phyloP scores from a whole-genome alignment of 2,113 vertebrate species.

The Phalacrocorax brasilianus region DNA sequence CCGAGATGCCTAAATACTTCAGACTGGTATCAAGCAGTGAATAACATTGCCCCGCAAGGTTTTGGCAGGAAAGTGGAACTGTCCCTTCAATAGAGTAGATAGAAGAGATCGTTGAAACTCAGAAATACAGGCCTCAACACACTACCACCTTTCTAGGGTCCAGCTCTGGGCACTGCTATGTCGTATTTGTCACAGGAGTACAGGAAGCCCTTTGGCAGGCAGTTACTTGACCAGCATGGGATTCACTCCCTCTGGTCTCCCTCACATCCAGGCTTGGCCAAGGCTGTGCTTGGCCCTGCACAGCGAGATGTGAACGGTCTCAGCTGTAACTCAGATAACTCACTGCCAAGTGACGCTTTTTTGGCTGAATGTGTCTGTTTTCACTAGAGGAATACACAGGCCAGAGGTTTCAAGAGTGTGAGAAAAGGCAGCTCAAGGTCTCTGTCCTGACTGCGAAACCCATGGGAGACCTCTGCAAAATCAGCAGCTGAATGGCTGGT shows the following conservation, averaged over 20 bases:
- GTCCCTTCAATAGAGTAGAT: constrained; percentile 61
- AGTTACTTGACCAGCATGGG: not conserved
- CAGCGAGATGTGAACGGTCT: accelerated
- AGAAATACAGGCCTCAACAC: constrained; percentile 14
- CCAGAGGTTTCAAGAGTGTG: not conserved
- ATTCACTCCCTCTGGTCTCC: not conserved
- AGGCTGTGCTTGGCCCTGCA: not conserved
- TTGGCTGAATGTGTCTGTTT: not conserved
- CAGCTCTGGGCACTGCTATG: accelerated
- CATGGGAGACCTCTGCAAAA: not conserved
- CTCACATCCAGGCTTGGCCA: not conserved
- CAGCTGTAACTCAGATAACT: not conserved
- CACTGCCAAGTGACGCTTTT: not conserved
- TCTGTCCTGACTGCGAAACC: not conserved
- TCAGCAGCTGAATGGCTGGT: not conserved
- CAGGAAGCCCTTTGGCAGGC: not conserved
- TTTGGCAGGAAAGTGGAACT: constrained; percentile 57
- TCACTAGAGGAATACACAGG: not conserved
- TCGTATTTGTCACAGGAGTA: not conserved
- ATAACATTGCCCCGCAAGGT: constrained; percentile 57
- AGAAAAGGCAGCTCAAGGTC: not conserved
- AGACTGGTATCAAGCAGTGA: constrained; percentile 65
- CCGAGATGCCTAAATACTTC: constrained; percentile 68
- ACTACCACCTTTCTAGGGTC: not conserved
- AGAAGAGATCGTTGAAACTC: constrained; percentile 56